These are phyloP conservation scores for Lycocorax pyrrhopterus DNA, from an alignment of 2,113 vertebrate species.

Conservation along the genomic window DNA sequence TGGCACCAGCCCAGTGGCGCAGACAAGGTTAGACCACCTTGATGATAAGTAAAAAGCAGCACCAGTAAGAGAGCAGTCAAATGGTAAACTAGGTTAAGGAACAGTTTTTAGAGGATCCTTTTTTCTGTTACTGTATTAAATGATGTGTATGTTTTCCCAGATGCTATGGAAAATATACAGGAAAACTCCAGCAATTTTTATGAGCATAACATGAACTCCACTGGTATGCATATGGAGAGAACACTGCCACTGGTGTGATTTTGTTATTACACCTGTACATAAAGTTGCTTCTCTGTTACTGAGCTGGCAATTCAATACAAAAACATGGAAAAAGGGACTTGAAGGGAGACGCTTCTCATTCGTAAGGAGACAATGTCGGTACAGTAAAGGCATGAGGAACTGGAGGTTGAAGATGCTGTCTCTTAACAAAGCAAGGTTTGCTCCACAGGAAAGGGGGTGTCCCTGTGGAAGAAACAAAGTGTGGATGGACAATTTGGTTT, in stretches of 20 bases:
- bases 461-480: fast-evolving
- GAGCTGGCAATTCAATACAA: not conserved
- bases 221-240: not conserved
- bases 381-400: not conserved
- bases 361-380: not conserved
- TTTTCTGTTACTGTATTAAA: not conserved
- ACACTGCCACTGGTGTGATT: not conserved
- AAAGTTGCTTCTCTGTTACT: not conserved
- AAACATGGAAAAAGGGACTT: not conserved
- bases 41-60: not conserved
- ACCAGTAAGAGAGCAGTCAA: not conserved
- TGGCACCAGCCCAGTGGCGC: not conserved
- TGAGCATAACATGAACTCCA: not conserved
- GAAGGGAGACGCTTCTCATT: not conserved
- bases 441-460: not conserved
- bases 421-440: not conserved
- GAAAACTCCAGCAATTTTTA: not conserved
- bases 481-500: not conserved
- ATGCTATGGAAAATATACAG: not conserved
- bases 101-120: not conserved
- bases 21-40: not conserved
- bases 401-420: not conserved
- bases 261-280: not conserved
- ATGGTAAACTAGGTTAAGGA: not conserved
- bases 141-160: not conserved